Conservation (phyloP, 2,888 invertebrate genomes). For the Podabrus alpinus region DNA sequence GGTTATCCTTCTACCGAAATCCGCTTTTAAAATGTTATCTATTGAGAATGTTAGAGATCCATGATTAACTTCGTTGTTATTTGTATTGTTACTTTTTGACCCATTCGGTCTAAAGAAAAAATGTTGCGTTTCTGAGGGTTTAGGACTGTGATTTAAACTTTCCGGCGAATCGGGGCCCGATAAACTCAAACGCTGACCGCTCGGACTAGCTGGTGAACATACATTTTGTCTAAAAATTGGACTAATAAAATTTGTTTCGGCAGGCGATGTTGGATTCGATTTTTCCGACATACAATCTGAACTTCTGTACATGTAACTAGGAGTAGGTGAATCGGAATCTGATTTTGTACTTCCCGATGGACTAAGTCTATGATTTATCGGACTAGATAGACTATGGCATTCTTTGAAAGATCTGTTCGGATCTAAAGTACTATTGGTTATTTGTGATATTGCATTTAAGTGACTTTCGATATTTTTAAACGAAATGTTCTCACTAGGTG, state of each 20-base stretch:
- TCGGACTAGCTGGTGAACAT: conserved; percentile 39
- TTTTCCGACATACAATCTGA: conserved; percentile 39
- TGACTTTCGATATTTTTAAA: conserved; percentile 72
- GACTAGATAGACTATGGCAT: conserved; percentile 40
- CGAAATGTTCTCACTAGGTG: conserved; percentile 54
- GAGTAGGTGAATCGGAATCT: conserved; percentile 40
- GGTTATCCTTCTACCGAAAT: conserved; percentile 76
- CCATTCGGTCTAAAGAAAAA: conserved; percentile 45
- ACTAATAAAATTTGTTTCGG: conserved; percentile 34
- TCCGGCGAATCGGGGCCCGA: conserved; percentile 45
- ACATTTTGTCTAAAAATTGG: conserved; percentile 40
- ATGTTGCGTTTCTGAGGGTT: conserved; percentile 39
- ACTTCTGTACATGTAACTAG: conserved; percentile 37
- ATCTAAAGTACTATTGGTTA: conserved; percentile 59
- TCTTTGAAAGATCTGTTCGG: conserved; percentile 39
- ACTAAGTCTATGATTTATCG: conserved; percentile 40
- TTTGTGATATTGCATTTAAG: conserved; percentile 69
- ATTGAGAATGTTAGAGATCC: conserved; percentile 78
- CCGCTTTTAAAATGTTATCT: conserved; percentile 83
- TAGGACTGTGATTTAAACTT: conserved; percentile 39
- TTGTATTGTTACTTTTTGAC: conserved; percentile 30
- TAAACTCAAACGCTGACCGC: conserved; percentile 35
- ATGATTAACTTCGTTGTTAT: conserved; percentile 46
- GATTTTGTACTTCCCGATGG: conserved; percentile 52
- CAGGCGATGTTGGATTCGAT: conserved; percentile 42